Evolutionary conservation across 1,140 invertebrate species (phyloP), one percentile per base, ranked within the genome.

Genomic region (Ladona fulva): DNA sequence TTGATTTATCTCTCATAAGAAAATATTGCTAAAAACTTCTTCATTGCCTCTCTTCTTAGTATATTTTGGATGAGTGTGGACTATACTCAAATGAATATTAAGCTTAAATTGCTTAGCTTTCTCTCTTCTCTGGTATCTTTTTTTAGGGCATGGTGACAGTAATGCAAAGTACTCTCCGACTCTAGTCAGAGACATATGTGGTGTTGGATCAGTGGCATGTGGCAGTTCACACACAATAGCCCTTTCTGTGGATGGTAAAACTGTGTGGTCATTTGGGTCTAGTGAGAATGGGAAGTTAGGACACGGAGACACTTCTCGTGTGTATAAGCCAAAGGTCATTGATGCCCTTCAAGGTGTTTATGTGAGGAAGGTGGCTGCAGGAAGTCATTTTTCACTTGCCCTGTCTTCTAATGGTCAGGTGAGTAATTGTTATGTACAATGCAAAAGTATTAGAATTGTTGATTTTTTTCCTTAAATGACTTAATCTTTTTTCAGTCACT

Each of bases 191-290:
- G 88, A 88, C 78, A 83, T 91, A 42, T 86, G 84, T 77, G 86
- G 87, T 42, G 87, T 92, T 14, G 86, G 90, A 7, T 86, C 88
- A 78, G 89, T 91, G 10, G 87, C 89, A 1, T 91, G 90, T 84
- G 90, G 90, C 14, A 88, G 87, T 82, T 87, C 89, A 12, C 90
- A 91, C 80, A 91, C 90, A 16, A 79, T 92, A 19, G 90, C 88
- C 19, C 84, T 91, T 14, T 90, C 89, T 1, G 83, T 84, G 75
- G 90, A 91, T 86, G 89, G 90, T 0, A 84, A 87, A 82, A 90
- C 87, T 16, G 88, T 91, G 0, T 92, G 90, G 90, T 90, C 90
- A 14, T 91, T 91, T 84, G 90, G 90, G 12, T 86, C 85, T 74
- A 87, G 87, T 66, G 90, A 91, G 81, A 86, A 87, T 83, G 90